Percentiles rank a stretch among this genome's conserved stretches.
Conservation (phyloP, 1,140 invertebrate genomes). For the Anastrepha ludens region DNA sequence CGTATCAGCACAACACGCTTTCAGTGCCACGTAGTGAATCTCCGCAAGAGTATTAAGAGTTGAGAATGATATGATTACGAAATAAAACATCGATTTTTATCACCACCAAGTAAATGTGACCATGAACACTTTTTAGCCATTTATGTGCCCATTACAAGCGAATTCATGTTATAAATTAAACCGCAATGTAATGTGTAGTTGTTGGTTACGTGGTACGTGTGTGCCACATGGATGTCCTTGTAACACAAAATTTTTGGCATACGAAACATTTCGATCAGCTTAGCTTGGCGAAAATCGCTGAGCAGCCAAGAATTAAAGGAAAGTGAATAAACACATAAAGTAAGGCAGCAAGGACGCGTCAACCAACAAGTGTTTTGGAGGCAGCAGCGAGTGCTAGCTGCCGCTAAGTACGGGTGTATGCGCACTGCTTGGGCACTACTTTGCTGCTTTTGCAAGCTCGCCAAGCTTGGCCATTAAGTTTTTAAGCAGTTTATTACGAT, state of each 20-base stretch:
- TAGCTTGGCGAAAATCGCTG: not conserved
- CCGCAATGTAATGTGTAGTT: too few species aligned
- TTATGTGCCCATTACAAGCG: not conserved
- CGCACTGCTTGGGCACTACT: not conserved
- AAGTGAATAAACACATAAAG: constrained; percentile 5
- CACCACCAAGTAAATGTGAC: too few species aligned
- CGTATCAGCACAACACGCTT: too few species aligned
- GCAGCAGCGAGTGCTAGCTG: too few species aligned
- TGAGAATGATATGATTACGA: too few species aligned
- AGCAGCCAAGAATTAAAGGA: not conserved
- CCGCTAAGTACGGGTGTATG: too few species aligned
- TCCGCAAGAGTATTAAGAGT: too few species aligned
- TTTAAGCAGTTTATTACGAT: constrained; percentile 7
- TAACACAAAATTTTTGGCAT: constrained; percentile 27
- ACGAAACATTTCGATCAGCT: not conserved
- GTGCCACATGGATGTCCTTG: not conserved
- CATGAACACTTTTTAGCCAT: too few species aligned
- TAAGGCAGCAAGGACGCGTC: not conserved
- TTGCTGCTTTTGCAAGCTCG: not conserved
- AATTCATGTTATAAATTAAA: not conserved
- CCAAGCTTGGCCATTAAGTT: not conserved
- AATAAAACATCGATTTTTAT: too few species aligned
- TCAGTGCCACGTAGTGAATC: too few species aligned
- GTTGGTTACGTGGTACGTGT: not conserved
- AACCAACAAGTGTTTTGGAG: not conserved